phyloP scores from a whole-genome alignment of 2,888 invertebrate species.

The Imbricaverruca yamaguchii region DNA sequence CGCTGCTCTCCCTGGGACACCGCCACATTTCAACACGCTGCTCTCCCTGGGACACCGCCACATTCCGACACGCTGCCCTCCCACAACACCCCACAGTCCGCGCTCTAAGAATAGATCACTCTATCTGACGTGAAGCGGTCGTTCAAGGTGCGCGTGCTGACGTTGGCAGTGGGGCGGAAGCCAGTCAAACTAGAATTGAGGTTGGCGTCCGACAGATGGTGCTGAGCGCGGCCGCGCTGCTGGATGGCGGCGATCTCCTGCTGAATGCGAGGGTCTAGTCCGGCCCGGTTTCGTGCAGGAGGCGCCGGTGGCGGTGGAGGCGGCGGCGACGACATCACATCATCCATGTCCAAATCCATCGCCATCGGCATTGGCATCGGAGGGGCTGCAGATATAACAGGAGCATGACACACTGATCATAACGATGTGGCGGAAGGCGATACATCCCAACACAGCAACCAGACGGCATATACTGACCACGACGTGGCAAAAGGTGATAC shows the following conservation, averaged over 20 bases:
- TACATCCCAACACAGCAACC: no score
- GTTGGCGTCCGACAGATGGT: background rate
- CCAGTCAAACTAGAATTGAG: background rate
- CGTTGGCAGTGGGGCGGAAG: background rate
- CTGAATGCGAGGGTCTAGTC: constrained; percentile 12
- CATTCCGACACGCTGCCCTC: no score
- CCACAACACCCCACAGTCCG: background rate
- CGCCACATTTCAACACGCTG: no score
- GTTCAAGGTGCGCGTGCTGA: constrained; percentile 5
- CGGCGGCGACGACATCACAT: background rate
- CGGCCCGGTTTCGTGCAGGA: background rate
- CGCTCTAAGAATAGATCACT: background rate
- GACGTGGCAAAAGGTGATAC: no score
- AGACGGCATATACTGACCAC: no score
- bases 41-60: no score
- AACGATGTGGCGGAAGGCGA: no score
- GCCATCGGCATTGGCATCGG: background rate
- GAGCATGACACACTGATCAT: no score
- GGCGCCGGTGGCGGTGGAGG: background rate
- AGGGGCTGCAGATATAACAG: no score
- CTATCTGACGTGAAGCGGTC: constrained; percentile 13
- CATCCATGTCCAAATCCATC: background rate
- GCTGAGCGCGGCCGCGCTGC: constrained; percentile 7
- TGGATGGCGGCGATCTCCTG: constrained; percentile 22
- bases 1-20: no score